Evolutionary conservation across 2,888 invertebrate genomes (phyloP), one percentile per base, ranked within the genome.

Genomic region (Stenolophus ochropezus): DNA sequence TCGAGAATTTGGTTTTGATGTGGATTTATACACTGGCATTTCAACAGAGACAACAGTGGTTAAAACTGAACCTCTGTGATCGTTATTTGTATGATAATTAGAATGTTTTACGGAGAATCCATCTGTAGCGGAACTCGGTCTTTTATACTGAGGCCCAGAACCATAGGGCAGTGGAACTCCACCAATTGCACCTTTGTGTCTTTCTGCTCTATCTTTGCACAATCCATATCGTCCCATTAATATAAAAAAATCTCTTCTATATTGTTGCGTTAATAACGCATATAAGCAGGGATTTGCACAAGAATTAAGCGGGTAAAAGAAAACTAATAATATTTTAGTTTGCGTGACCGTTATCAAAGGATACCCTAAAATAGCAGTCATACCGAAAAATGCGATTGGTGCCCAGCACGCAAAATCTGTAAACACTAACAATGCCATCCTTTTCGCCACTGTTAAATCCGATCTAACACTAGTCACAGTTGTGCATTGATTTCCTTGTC

Each of bases 221-320:
- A 90, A 82, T 1, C 90, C 90, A 78, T 89, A 90, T 65, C 91
- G 87, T 76, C 90, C 90, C 86, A 91, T 89, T 18, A 92, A 87
- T 65, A 91, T 90, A 85, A 91, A 90, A 83, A 92, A 89, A 86
- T 93, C 93, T 53, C 92, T 87, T 80, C 93, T 89, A 85, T 93
- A 93, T 86, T 93, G 93, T 84, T 93, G 92, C 1, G 93, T 94
- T 82, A 93, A 89, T 82, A 94, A 90, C 2, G 93, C 93, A 87
- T 94, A 94, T 42, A 94, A 88, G 86, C 93, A 93, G 0, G 94
- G 94, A 86, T 94, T 94, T 82, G 93, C 93, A 86, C 93, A 93
- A 1, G 93, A 92, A 87, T 94, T 94, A 83, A 94, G 89, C 0
- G 94, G 94, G 86, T 93, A 92, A 88, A 94, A 93, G 86, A 94